These are phyloP conservation scores for Momotus momota DNA, from an alignment of 2,797 vertebrate species.

Conservation along the genomic window DNA sequence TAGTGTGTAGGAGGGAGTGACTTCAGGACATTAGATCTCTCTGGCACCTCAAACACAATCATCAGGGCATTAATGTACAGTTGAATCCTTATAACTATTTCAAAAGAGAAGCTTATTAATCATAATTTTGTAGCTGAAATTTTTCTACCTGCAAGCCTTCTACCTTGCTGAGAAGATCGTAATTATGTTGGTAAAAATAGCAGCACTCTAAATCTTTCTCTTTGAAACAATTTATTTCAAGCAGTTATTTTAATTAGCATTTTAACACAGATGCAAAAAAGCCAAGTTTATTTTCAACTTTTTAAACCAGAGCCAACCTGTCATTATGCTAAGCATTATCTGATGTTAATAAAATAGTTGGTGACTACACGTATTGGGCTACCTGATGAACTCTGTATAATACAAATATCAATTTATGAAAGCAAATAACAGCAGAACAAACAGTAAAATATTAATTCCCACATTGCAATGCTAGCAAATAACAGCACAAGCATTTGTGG, in stretches of 20 bases:
- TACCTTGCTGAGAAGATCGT: background rate
- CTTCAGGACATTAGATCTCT: background rate
- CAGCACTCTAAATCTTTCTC: background rate
- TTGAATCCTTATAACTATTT: background rate
- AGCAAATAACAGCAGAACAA: slow-evolving; percentile 2
- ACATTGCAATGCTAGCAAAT: background rate
- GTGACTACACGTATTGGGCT: slow-evolving; percentile 35
- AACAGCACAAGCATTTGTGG: background rate
- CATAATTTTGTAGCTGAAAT: background rate
- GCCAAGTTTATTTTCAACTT: background rate
- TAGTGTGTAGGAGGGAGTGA: background rate
- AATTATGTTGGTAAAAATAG: slow-evolving; percentile 46
- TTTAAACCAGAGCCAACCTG: background rate
- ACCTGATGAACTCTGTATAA: background rate
- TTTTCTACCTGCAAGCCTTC: slow-evolving; percentile 15
- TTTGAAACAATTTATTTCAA: background rate
- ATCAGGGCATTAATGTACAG: background rate
- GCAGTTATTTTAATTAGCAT: slow-evolving; percentile 4
- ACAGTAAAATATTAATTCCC: background rate
- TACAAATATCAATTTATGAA: background rate
- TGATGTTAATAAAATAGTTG: background rate
- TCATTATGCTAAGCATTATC: background rate
- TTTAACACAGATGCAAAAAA: background rate
- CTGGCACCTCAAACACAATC: background rate
- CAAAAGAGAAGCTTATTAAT: slow-evolving; percentile 7